Evolutionary conservation across 2,113 vertebrate species (phyloP).

Genomic region (Periophthalmodon schlosseri): DNA sequence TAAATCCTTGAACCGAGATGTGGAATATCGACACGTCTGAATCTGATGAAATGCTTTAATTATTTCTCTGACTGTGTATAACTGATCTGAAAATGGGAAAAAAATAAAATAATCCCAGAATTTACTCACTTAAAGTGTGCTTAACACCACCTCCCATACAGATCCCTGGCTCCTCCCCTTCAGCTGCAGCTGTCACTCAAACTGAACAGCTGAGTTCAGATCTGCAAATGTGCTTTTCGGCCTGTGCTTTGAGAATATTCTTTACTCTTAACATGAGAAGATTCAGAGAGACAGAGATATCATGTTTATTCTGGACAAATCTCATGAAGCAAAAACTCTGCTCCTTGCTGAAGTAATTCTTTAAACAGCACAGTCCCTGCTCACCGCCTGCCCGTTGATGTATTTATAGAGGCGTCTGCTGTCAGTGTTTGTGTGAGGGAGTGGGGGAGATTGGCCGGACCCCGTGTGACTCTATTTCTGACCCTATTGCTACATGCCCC

Average conservation of each 20-base stretch:
- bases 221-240: constrained; percentile 39
- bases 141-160: neutral
- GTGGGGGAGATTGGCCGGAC: neutral
- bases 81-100: neutral
- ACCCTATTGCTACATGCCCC: constrained; percentile 39
- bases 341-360: constrained; percentile 29
- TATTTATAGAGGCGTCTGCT: constrained; percentile 89
- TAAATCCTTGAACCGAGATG: neutral
- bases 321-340: neutral
- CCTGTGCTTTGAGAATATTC: neutral
- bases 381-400: constrained; percentile 57
- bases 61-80: neutral
- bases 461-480: constrained; percentile 67
- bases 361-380: constrained; percentile 61
- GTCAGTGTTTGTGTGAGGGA: constrained; percentile 62
- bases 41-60: too few relatives aligned
- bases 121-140: neutral
- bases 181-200: constrained; percentile 77
- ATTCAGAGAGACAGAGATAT: neutral
- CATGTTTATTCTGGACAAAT: neutral
- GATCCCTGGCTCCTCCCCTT: constrained; percentile 1
- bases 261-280: neutral
- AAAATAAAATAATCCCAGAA: neutral
- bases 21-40: too few relatives aligned
- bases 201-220: constrained; percentile 49